Conservation (phyloP, 2,888 invertebrate species). For the Iselma pallidipennis region DNA sequence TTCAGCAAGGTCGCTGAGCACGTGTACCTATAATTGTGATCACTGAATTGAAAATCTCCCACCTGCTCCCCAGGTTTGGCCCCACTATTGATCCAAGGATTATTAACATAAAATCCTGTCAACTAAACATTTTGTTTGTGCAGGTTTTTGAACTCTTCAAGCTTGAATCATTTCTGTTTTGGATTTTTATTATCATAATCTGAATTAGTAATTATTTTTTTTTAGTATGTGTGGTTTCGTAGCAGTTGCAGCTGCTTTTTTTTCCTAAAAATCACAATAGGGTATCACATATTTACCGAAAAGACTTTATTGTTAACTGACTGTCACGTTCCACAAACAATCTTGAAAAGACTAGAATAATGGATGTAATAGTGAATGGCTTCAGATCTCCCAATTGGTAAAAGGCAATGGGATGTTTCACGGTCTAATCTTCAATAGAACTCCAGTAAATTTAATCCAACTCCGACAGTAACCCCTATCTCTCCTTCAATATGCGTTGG, state of each 20-base stretch:
- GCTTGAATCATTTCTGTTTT: too few relatives aligned
- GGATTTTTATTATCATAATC: too few relatives aligned
- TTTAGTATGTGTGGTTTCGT: background rate
- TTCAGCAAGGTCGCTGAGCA: background rate
- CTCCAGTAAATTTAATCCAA: conserved; percentile 4
- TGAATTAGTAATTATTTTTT: too few relatives aligned
- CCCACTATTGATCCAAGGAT: background rate
- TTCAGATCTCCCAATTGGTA: background rate
- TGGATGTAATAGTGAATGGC: background rate
- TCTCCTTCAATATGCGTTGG: background rate
- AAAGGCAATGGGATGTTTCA: background rate
- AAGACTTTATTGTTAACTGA: background rate
- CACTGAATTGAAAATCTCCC: background rate
- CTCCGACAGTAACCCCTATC: background rate
- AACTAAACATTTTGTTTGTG: background rate
- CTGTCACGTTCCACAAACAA: background rate
- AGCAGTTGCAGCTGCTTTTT: background rate
- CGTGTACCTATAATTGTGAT: conserved; percentile 4
- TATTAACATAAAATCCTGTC: background rate
- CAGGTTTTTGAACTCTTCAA: too few relatives aligned
- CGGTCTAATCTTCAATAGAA: background rate
- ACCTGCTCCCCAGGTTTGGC: background rate
- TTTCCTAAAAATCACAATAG: background rate
- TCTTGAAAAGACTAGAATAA: background rate
- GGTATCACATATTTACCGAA: background rate